phyloP scores from a whole-genome alignment of 2,113 vertebrate species.

The Vulpes lagopus region DNA sequence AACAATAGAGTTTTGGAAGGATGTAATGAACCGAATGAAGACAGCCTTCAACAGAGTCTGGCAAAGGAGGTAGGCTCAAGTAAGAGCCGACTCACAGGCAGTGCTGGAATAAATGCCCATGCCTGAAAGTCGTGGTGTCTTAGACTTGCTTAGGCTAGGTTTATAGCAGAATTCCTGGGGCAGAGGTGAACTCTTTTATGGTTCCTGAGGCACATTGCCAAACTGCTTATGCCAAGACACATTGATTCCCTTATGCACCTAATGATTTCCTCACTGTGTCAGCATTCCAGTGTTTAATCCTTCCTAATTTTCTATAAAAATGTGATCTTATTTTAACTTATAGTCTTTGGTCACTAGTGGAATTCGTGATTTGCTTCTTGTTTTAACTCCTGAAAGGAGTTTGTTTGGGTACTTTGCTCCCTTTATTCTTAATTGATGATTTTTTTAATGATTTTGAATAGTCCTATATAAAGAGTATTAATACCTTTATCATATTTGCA shows the following conservation, averaged over 20 bases:
- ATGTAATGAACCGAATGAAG: background rate
- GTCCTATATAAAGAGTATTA: background rate
- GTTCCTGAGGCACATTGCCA: constrained; percentile 3
- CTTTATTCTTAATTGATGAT: background rate
- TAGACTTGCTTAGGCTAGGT: background rate
- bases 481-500: background rate
- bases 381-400: constrained; percentile 26
- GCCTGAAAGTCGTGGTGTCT: background rate
- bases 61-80: background rate
- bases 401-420: background rate
- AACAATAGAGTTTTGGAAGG: background rate
- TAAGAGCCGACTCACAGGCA: background rate
- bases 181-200: constrained; percentile 53
- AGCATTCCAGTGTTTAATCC: background rate
- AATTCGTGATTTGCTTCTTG: background rate
- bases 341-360: background rate
- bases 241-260: background rate
- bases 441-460: background rate
- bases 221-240: background rate
- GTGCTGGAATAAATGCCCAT: background rate
- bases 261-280: background rate
- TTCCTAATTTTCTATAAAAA: background rate
- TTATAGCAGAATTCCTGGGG: constrained; percentile 36
- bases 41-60: background rate
- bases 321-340: background rate